These are phyloP conservation scores for Spisula subtruncata DNA, from an alignment of 2,888 invertebrate genomes.

Conservation along the genomic window DNA sequence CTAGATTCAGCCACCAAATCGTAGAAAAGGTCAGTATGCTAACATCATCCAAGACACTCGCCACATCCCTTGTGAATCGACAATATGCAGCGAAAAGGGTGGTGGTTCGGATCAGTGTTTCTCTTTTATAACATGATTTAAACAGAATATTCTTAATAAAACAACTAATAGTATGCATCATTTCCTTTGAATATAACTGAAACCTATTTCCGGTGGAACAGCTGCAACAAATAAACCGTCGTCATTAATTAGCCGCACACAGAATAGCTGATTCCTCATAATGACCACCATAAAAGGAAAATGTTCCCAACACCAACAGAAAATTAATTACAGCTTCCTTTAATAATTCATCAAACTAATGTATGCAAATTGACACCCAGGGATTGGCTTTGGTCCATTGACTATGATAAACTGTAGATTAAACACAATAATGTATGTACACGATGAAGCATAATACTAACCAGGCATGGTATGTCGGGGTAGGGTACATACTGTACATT, in stretches of 20 bases:
- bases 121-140: too few relatives aligned
- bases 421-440: constrained; percentile 14
- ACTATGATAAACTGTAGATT: neutral
- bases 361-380: constrained; percentile 24
- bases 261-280: neutral
- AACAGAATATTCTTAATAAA: neutral
- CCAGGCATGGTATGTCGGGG: neutral
- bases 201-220: neutral
- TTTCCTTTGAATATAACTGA: too few relatives aligned
- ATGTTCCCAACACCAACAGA: neutral
- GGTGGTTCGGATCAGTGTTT: too few relatives aligned
- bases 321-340: constrained; percentile 2
- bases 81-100: too few relatives aligned
- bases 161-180: too few relatives aligned
- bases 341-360: constrained; percentile 8
- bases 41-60: too few relatives aligned
- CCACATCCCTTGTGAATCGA: too few relatives aligned
- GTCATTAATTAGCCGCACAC: neutral
- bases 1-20: too few relatives aligned
- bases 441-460: neutral
- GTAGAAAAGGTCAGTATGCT: too few relatives aligned
- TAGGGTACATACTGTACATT: neutral
- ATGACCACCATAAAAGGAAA: constrained; percentile 1
- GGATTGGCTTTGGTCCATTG: neutral
- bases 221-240: neutral